Evolutionary conservation across 1,140 invertebrate species (phyloP).

Genomic region (Sweltsa coloradensis): DNA sequence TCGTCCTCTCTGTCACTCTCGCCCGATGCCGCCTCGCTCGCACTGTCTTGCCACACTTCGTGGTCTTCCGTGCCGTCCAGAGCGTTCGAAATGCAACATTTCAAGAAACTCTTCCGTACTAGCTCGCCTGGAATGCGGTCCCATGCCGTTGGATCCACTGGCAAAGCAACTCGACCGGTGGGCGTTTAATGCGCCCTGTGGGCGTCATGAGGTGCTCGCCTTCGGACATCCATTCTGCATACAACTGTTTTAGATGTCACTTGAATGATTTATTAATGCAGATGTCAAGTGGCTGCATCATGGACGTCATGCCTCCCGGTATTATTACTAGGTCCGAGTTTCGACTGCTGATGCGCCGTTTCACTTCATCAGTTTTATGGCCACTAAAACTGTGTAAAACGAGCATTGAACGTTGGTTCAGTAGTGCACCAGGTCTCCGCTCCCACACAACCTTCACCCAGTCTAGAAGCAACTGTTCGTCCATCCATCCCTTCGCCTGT

Average conservation of each 20-base stretch:
- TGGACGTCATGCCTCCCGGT: slow-evolving; percentile 18
- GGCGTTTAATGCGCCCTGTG: no score
- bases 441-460: slow-evolving; percentile 12
- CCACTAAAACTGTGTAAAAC: slow-evolving; percentile 11
- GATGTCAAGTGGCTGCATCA: slow-evolving; percentile 24
- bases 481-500: slow-evolving; percentile 15
- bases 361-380: slow-evolving; percentile 9
- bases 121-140: no score
- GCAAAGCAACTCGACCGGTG: no score
- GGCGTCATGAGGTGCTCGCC: no score
- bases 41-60: no score
- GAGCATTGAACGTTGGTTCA: slow-evolving; percentile 7
- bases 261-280: slow-evolving; percentile 22
- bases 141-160: no score
- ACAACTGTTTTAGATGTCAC: background rate
- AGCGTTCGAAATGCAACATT: no score
- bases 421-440: slow-evolving; percentile 10
- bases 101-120: no score
- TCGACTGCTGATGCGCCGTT: background rate
- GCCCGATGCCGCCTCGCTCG: no score
- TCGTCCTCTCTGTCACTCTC: no score
- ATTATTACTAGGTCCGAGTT: slow-evolving; percentile 13
- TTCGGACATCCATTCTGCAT: background rate
- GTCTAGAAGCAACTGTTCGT: slow-evolving; percentile 10
- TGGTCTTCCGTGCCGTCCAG: no score